phyloP scores from a whole-genome alignment of 2,113 vertebrate genomes.

The Excalfactoria chinensis region DNA sequence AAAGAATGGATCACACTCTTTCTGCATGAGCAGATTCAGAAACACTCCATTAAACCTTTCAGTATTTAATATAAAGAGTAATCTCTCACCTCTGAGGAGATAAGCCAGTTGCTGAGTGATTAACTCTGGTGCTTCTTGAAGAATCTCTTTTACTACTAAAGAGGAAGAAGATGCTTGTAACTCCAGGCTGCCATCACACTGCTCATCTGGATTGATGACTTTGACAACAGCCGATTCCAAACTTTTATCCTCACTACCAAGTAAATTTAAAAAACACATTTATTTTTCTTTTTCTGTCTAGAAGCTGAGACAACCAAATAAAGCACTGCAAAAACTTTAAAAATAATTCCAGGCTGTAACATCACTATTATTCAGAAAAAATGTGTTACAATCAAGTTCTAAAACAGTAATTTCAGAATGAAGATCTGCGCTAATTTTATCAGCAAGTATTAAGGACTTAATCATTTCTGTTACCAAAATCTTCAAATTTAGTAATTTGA shows the following conservation, averaged over 20 bases:
- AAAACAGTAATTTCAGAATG: background rate
- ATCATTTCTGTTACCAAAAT: background rate
- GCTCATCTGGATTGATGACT: constrained; percentile 86
- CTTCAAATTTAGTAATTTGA: background rate
- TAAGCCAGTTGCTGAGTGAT: constrained; percentile 89
- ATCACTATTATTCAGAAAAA: background rate
- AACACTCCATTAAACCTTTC: constrained; percentile 91
- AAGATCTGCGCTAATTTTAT: background rate
- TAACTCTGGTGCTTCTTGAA: constrained; percentile 91
- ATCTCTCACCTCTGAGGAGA: constrained; percentile 93
- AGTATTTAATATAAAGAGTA: constrained; percentile 79
- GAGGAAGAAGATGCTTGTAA: constrained; percentile 77
- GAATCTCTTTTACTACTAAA: constrained; percentile 89
- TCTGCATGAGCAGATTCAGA: constrained; percentile 85
- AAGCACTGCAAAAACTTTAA: background rate
- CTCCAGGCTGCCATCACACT: constrained; percentile 74
- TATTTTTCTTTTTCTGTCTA: background rate
- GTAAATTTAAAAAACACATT: constrained; percentile 50
- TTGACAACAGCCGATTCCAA: constrained; percentile 88
- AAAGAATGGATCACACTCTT: constrained; percentile 89
- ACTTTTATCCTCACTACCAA: constrained; percentile 83
- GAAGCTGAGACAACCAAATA: background rate
- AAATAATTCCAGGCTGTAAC: background rate
- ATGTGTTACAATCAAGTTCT: background rate
- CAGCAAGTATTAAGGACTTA: background rate